A percentile compares a stretch with the other conserved stretches of the same genome.
phyloP scores from a whole-genome alignment of 2,888 invertebrate species.

The Argyresthia goedartella region DNA sequence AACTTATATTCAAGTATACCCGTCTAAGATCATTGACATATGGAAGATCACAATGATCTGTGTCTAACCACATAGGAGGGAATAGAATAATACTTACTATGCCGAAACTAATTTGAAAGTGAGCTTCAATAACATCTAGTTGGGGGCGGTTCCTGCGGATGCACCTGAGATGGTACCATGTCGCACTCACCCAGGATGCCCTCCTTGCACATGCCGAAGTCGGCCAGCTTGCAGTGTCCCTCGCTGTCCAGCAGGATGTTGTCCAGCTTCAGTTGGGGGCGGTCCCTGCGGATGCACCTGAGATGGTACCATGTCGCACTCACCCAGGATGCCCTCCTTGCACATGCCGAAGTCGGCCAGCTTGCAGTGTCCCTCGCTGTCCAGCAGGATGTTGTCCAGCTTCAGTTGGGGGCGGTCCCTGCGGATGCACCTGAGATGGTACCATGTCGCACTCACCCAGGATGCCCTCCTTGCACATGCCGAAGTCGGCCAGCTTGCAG shows the following conservation, averaged over 20 bases:
- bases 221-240: conserved; percentile 94
- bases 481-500: conserved; percentile 95
- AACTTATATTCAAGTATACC: no score
- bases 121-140: no score
- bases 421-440: background rate
- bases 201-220: conserved; percentile 99
- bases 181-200: conserved; percentile 73
- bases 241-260: conserved; percentile 97
- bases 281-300: no score
- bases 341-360: conserved; percentile 98
- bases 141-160: no score
- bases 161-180: no score
- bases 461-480: conserved; percentile 99
- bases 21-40: no score
- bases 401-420: conserved; percentile 55
- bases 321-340: conserved; percentile 88
- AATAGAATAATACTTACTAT: background rate
- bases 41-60: background rate
- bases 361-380: conserved; percentile 95
- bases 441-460: conserved; percentile 32
- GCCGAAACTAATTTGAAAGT: no score
- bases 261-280: conserved; percentile 81
- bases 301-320: background rate
- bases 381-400: conserved; percentile 97
- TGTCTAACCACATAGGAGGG: background rate